These are phyloP conservation scores for Vidua chalybeata DNA, from an alignment of 2,113 vertebrate species.

Conservation along the genomic window DNA sequence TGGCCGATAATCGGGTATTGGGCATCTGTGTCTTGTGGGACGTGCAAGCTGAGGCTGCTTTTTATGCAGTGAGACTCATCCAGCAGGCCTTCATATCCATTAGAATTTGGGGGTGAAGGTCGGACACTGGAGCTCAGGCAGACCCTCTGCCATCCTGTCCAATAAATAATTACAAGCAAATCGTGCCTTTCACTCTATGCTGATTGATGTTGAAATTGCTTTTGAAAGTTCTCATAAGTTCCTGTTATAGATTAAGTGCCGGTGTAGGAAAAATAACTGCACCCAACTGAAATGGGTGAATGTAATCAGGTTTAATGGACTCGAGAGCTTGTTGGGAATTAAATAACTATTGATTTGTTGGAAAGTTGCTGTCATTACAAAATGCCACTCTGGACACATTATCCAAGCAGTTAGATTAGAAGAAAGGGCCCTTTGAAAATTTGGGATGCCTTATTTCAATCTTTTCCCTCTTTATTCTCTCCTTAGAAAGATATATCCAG, in stretches of 20 bases:
- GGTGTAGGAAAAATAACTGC: constrained; percentile 88
- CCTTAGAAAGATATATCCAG: neutral
- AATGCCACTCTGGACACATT: constrained; percentile 88
- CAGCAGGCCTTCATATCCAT: neutral
- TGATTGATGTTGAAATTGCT: constrained; percentile 91
- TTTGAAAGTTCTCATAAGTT: constrained; percentile 94
- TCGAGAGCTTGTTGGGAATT: constrained; percentile 92
- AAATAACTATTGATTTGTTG: constrained; percentile 95
- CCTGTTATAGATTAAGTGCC: constrained; percentile 92
- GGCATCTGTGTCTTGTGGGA: neutral
- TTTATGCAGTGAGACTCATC: neutral
- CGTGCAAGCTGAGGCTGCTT: neutral
- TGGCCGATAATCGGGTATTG: neutral
- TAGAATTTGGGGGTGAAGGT: constrained; percentile 73
- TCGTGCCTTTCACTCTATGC: constrained; percentile 81
- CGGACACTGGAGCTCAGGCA: constrained; percentile 46
- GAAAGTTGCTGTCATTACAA: constrained; percentile 93
- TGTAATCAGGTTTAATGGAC: constrained; percentile 97
- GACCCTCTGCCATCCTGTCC: constrained; percentile 71
- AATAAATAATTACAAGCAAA: constrained; percentile 89
- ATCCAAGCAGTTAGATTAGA: constrained; percentile 83
- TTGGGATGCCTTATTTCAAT: constrained; percentile 61
- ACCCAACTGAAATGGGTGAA: constrained; percentile 90
- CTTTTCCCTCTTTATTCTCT: neutral
- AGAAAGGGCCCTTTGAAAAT: constrained; percentile 74